phyloP scores from a whole-genome alignment of 2,797 vertebrate species.

The Epinephelus awoara region DNA sequence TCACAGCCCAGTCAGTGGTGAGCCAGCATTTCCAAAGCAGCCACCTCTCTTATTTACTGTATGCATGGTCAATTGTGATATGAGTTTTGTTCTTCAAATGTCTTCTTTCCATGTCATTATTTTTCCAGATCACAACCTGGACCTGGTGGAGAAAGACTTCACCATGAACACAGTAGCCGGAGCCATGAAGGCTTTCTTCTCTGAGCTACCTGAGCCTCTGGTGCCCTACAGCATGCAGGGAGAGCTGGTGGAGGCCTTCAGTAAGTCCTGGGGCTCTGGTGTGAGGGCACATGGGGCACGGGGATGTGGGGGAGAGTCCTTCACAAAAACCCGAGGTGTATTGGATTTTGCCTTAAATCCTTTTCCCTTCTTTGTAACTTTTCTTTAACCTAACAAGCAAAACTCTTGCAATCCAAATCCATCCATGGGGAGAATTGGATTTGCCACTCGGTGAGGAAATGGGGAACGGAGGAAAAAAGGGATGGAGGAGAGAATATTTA shows the following conservation, averaged over 20 bases:
- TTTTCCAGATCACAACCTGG: slow-evolving; percentile 88
- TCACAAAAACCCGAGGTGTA: slow-evolving; percentile 28
- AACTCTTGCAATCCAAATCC: slow-evolving; percentile 74
- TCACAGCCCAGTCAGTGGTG: not conserved
- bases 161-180: slow-evolving; percentile 94
- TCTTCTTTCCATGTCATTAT: not conserved
- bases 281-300: not conserved
- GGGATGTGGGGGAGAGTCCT: slow-evolving; percentile 9
- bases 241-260: slow-evolving; percentile 95
- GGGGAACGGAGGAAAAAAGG: slow-evolving; percentile 21
- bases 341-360: slow-evolving; percentile 65
- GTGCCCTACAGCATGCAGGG: slow-evolving; percentile 94
- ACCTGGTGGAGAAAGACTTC: slow-evolving; percentile 95
- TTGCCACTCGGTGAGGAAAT: slow-evolving; percentile 47
- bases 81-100: slow-evolving; percentile 4
- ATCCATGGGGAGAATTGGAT: slow-evolving; percentile 77
- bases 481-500: slow-evolving; percentile 52
- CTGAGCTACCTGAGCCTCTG: slow-evolving; percentile 93
- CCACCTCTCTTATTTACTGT: not conserved
- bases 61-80: not conserved
- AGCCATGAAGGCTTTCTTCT: slow-evolving; percentile 98
- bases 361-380: slow-evolving; percentile 62
- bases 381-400: slow-evolving; percentile 74
- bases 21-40: not conserved
- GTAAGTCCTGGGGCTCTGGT: slow-evolving; percentile 84